phyloP scores from a whole-genome alignment of 2,888 invertebrate species.

The Pollenia labialis region DNA sequence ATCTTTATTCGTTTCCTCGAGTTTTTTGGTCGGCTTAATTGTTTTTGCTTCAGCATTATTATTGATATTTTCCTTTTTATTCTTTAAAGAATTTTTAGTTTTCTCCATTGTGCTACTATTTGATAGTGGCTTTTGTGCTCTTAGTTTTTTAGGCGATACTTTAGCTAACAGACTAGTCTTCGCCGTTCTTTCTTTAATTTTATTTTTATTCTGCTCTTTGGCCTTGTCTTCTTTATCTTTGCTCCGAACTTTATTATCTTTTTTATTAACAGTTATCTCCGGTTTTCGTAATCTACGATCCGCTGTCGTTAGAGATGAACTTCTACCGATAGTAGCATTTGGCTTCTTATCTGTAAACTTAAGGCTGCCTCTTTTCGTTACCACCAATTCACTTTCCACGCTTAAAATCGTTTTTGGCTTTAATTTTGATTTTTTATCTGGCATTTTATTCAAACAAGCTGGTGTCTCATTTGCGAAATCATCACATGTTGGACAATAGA shows the following conservation, averaged over 20 bases:
- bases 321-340: constrained; percentile 77
- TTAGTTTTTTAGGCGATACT: constrained; percentile 79
- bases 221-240: constrained; percentile 57
- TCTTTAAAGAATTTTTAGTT: constrained; percentile 73
- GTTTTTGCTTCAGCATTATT: constrained; percentile 67
- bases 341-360: constrained; percentile 75
- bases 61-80: constrained; percentile 71
- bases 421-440: constrained; percentile 80
- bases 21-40: constrained; percentile 5
- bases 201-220: constrained; percentile 50
- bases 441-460: constrained; percentile 85
- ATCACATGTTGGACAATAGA: constrained; percentile 85
- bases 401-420: constrained; percentile 82
- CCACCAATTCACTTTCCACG: constrained; percentile 83
- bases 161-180: constrained; percentile 78
- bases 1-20: constrained; percentile 68
- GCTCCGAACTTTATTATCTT: constrained; percentile 66
- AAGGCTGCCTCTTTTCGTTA: constrained; percentile 77
- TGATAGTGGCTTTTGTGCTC: constrained; percentile 65
- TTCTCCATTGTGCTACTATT: constrained; percentile 64
- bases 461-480: constrained; percentile 83
- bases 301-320: constrained; percentile 78
- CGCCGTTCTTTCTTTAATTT: constrained; percentile 76
- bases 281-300: constrained; percentile 74
- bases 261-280: constrained; percentile 70